These are phyloP conservation scores for Drosophila micromelanica DNA, from an alignment of 1,140 invertebrate species.

Conservation along the genomic window DNA sequence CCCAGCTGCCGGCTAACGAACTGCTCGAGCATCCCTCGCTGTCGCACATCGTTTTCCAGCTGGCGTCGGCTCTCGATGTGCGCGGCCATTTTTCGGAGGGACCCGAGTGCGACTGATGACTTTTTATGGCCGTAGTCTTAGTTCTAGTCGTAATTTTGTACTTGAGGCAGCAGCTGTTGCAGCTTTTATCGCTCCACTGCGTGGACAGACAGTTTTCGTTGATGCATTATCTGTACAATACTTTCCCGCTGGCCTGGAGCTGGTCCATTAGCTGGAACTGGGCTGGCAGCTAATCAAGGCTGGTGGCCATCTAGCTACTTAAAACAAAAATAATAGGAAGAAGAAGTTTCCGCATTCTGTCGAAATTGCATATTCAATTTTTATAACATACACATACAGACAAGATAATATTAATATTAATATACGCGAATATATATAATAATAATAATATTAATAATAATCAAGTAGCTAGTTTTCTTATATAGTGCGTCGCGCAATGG, in stretches of 20 bases:
- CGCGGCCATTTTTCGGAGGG: slow-evolving; percentile 90
- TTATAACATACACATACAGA: slow-evolving; percentile 40
- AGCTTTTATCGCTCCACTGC: slow-evolving; percentile 43
- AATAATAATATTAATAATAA: slow-evolving; percentile 60
- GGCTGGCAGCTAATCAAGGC: slow-evolving; percentile 26
- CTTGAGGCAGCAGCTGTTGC: slow-evolving; percentile 57
- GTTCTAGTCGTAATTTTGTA: slow-evolving; percentile 57
- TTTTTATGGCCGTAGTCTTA: slow-evolving; percentile 66
- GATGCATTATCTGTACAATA: slow-evolving; percentile 70
- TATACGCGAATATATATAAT: slow-evolving; percentile 32
- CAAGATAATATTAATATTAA: slow-evolving; percentile 23
- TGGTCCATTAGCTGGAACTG: slow-evolving; percentile 38
- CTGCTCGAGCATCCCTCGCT: slow-evolving; percentile 94
- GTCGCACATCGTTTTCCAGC: slow-evolving; percentile 91
- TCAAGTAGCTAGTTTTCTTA: slow-evolving; percentile 83
- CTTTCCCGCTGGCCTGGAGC: slow-evolving; percentile 49
- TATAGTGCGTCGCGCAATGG: slow-evolving; percentile 82
- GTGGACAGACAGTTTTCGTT: slow-evolving; percentile 51
- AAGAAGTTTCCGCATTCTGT: slow-evolving; percentile 34
- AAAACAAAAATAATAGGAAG: slow-evolving; percentile 16
- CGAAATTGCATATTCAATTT: slow-evolving; percentile 43
- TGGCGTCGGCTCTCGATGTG: slow-evolving; percentile 93
- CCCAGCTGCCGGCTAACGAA: slow-evolving; percentile 93
- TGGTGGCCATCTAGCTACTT: neutral
- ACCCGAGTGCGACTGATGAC: slow-evolving; percentile 89